Conservation (phyloP, 2,113 vertebrate species). For the Budorcas taxicolor region DNA sequence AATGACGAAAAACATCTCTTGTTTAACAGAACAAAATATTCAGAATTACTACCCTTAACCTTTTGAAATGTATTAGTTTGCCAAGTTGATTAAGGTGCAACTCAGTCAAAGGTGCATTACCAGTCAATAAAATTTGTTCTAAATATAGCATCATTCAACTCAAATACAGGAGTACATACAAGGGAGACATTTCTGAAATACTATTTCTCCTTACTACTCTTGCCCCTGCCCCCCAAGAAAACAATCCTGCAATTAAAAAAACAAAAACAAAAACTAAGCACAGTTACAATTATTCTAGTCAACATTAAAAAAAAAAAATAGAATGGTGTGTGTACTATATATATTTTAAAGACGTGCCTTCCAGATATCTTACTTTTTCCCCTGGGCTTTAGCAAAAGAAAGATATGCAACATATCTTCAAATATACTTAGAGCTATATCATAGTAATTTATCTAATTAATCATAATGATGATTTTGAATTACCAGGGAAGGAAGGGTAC, state of each 20-base stretch:
- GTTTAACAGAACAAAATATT: neutral
- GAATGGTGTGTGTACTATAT: neutral
- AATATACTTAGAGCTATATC: neutral
- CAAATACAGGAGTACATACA: neutral
- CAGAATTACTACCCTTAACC: neutral
- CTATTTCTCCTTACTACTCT: neutral
- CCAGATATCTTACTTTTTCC: neutral
- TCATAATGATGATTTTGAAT: neutral
- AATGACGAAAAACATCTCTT: neutral
- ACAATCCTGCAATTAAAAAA: neutral
- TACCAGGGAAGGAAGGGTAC: neutral
- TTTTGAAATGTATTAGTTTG: conserved; percentile 31
- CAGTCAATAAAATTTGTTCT: neutral
- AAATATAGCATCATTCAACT: neutral
- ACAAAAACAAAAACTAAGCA: neutral
- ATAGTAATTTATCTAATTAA: neutral
- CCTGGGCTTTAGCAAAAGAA: conserved; percentile 9
- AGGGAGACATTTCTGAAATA: neutral
- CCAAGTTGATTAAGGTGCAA: neutral
- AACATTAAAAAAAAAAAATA: neutral
- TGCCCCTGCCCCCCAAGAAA: neutral
- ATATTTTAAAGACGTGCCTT: neutral
- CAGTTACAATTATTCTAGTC: neutral
- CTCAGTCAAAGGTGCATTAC: neutral
- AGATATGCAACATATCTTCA: neutral